phyloP scores from a whole-genome alignment of 2,888 invertebrate species.

The Axea sp. region DNA sequence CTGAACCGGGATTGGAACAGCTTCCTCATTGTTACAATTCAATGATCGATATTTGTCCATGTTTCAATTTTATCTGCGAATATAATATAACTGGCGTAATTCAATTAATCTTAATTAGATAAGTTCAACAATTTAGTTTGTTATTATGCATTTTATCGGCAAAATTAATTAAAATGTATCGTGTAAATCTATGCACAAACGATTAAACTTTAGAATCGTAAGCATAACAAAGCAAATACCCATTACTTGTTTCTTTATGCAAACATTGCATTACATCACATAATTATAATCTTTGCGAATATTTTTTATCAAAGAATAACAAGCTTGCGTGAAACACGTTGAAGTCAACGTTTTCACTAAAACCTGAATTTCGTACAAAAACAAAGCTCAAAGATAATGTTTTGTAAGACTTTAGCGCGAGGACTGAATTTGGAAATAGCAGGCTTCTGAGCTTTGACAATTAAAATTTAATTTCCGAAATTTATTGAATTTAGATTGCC shows the following conservation, averaged over 20 bases:
- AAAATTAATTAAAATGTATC: conserved; percentile 41
- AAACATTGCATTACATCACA: background rate
- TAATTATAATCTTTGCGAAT: conserved; percentile 17
- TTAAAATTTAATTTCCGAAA: no score
- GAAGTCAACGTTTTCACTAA: background rate
- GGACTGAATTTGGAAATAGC: no score
- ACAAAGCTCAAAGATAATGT: no score
- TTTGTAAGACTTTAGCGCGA: no score
- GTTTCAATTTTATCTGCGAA: conserved; percentile 55
- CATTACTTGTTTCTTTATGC: conserved; percentile 10
- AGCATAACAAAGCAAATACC: conserved; percentile 16
- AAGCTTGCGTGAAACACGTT: background rate
- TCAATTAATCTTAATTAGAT: conserved; percentile 49
- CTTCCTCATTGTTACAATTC: conserved; percentile 84
- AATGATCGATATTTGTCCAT: conserved; percentile 61
- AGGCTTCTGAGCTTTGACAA: no score
- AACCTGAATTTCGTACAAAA: background rate
- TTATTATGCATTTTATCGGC: conserved; percentile 14
- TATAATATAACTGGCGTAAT: conserved; percentile 40
- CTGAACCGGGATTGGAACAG: conserved; percentile 96
- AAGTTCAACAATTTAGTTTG: conserved; percentile 38
- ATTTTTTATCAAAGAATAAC: conserved; percentile 19
- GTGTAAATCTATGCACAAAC: conserved; percentile 8
- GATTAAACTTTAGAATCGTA: conserved; percentile 10
- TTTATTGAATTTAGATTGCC: no score